Evolutionary conservation across 2,888 invertebrate species (phyloP).

Genomic region (Acanthopleura granulata): DNA sequence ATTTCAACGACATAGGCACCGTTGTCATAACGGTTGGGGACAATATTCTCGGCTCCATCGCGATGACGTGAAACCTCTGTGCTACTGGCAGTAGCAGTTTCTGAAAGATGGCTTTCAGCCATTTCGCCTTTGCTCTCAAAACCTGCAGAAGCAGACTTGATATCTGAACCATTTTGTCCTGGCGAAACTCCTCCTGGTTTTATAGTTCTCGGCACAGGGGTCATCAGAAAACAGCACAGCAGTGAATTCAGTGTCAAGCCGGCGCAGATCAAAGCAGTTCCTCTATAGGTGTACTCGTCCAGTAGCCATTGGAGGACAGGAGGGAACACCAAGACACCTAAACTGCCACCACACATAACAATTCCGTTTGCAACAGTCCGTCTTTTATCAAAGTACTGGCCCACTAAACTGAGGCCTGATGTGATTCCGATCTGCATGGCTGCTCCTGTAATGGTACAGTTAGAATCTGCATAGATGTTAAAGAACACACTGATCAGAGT

Average conservation of each 20-base stretch:
- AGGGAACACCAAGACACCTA: background rate
- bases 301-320: background rate
- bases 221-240: background rate
- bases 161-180: too few relatives aligned
- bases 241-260: background rate
- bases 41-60: too few relatives aligned
- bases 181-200: too few relatives aligned
- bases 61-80: too few relatives aligned
- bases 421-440: background rate
- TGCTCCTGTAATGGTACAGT: background rate
- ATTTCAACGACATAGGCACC: too few relatives aligned
- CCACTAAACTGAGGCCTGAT: background rate
- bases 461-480: too few relatives aligned
- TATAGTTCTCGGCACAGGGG: background rate
- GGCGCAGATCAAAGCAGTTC: background rate
- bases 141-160: too few relatives aligned
- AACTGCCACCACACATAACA: background rate
- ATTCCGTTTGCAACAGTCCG: constrained; percentile 1
- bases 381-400: constrained; percentile 9
- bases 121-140: too few relatives aligned
- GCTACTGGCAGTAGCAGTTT: too few relatives aligned
- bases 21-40: too few relatives aligned
- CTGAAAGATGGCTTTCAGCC: too few relatives aligned
- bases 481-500: too few relatives aligned
- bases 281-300: constrained; percentile 4